phyloP scores from a whole-genome alignment of 2,113 vertebrate genomes.

The Sakesphorus luctuosus region DNA sequence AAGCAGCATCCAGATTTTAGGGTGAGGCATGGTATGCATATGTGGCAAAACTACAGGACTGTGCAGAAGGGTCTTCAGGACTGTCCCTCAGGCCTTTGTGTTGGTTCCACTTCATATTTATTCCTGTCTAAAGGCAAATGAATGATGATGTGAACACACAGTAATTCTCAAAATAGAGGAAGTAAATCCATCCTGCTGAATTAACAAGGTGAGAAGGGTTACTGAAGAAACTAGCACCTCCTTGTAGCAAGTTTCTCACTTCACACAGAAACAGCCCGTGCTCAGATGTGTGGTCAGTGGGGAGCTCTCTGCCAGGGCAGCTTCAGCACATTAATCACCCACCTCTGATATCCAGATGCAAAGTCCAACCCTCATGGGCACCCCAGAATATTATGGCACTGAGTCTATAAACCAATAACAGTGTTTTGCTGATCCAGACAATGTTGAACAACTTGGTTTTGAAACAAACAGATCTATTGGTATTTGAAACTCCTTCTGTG shows the following conservation, averaged over 20 bases:
- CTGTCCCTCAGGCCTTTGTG: neutral
- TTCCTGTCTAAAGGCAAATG: neutral
- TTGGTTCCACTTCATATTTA: neutral
- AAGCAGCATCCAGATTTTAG: neutral
- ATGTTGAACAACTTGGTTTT: neutral
- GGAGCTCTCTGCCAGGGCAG: neutral
- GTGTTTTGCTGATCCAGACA: neutral
- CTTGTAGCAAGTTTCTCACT: conserved; percentile 15
- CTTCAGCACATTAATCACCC: neutral
- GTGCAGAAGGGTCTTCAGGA: neutral
- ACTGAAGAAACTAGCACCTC: neutral
- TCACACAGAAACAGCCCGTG: neutral
- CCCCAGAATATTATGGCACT: neutral
- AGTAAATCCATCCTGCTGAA: neutral
- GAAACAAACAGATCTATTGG: neutral
- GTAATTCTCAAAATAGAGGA: neutral
- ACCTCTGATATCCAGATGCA: neutral
- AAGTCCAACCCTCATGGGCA: neutral
- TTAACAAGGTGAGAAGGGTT: neutral
- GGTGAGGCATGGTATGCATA: neutral
- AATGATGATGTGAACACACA: neutral
- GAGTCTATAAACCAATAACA: neutral
- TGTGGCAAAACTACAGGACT: neutral
- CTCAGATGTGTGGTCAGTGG: neutral
- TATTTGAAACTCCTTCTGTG: neutral